Percentiles rank a stretch among this genome's conserved stretches.
phyloP scores from a whole-genome alignment of 2,113 vertebrate species.

The Calcarius ornatus region DNA sequence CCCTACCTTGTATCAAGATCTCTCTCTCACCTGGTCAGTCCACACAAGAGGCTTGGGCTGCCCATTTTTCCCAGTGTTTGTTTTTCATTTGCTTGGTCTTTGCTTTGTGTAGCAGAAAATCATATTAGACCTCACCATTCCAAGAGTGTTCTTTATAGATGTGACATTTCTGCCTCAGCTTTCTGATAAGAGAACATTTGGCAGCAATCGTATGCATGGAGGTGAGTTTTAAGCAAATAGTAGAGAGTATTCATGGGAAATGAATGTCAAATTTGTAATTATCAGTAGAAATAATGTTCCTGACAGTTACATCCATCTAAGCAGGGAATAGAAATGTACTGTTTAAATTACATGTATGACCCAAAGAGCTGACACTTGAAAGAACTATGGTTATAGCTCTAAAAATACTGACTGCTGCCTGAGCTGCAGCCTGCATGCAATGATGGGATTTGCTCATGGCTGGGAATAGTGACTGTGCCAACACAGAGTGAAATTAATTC shows the following conservation, averaged over 20 bases:
- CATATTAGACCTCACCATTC: not conserved
- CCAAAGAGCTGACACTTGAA: conserved; percentile 28
- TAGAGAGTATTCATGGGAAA: conserved; percentile 33
- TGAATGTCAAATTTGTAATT: conserved; percentile 64
- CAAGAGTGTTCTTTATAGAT: not conserved
- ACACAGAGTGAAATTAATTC: not conserved
- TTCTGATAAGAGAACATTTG: conserved; percentile 20
- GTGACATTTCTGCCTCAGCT: not conserved
- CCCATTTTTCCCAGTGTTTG: not conserved
- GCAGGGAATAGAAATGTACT: conserved; percentile 47
- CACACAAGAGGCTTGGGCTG: not conserved
- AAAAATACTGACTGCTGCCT: conserved; percentile 14
- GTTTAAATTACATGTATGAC: conserved; percentile 56
- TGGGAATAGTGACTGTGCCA: not conserved
- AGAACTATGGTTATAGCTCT: conserved; percentile 35
- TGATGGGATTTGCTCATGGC: not conserved
- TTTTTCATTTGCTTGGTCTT: not conserved
- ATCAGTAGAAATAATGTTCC: conserved; percentile 48
- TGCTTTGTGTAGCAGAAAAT: not conserved
- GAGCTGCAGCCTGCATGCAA: not conserved
- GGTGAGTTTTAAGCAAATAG: conserved; percentile 47
- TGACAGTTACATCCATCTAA: conserved; percentile 50
- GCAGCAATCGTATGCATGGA: not conserved
- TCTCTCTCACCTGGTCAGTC: not conserved
- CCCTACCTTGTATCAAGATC: too few relatives aligned